These are phyloP conservation scores for Myxocyprinus asiaticus DNA, from an alignment of 2,113 vertebrate species.

Conservation along the genomic window DNA sequence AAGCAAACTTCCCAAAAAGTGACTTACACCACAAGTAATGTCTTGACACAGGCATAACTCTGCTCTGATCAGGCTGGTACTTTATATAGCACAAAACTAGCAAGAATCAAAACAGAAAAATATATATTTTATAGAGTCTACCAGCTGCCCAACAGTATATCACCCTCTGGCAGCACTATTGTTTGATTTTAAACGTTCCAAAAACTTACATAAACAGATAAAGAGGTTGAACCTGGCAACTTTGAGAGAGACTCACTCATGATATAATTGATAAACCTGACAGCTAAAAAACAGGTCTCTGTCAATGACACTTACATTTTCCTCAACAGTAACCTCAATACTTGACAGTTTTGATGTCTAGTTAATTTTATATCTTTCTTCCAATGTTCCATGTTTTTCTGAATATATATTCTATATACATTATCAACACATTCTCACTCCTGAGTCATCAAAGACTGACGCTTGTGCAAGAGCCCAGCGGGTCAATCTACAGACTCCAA, in stretches of 20 bases:
- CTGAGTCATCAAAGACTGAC: too few species aligned
- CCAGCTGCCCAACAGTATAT: constrained; percentile 22
- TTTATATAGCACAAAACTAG: not conserved
- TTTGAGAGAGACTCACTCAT: not conserved
- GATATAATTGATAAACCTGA: constrained; percentile 5
- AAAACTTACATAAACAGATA: constrained; percentile 58
- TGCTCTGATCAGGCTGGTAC: not conserved
- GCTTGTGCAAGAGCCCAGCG: too few species aligned
- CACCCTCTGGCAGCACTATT: constrained; percentile 53
- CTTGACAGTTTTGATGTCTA: too few species aligned
- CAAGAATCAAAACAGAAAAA: not conserved
- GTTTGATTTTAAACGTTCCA: constrained; percentile 47
- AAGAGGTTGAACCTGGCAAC: constrained; percentile 33
- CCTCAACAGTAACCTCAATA: too few species aligned
- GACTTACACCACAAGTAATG: not conserved
- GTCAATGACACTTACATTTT: not conserved
- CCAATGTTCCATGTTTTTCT: too few species aligned
- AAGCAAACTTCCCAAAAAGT: not conserved
- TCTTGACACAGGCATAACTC: not conserved
- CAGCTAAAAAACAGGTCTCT: constrained; percentile 3
- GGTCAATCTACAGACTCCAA: too few species aligned
- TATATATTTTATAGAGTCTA: not conserved
- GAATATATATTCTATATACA: too few species aligned
- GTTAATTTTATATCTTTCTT: too few species aligned
- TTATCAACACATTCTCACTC: too few species aligned